These are phyloP conservation scores for Apteryx owenii DNA, from an alignment of 2,113 vertebrate genomes.

Conservation along the genomic window DNA sequence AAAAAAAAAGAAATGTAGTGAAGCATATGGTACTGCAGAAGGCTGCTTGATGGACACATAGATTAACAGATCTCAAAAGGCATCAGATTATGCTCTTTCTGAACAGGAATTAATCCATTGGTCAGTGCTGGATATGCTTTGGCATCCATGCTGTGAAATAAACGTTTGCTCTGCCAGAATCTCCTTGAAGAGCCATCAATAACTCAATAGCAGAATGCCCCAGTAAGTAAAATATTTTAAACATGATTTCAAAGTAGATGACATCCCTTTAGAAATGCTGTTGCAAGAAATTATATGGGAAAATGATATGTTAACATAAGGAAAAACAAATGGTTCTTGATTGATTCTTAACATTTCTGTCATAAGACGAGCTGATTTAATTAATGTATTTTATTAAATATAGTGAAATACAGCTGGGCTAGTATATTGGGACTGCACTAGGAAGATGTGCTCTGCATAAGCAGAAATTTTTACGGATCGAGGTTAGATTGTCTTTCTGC, in stretches of 20 bases:
- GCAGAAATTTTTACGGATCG: constrained; percentile 37
- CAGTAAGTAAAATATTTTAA: background rate
- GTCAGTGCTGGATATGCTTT: background rate
- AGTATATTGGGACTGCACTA: background rate
- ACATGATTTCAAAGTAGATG: background rate
- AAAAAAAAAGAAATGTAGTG: background rate
- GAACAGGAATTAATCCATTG: background rate
- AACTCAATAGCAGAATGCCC: background rate
- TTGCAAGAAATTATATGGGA: background rate
- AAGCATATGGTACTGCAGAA: background rate
- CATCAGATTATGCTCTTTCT: background rate
- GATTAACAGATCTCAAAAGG: background rate
- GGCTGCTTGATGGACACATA: background rate
- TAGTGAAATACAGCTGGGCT: background rate
- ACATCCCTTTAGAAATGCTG: background rate
- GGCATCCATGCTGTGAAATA: background rate
- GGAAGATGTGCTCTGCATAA: constrained; percentile 29
- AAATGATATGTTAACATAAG: background rate
- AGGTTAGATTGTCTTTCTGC: constrained; percentile 62
- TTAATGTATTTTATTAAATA: background rate
- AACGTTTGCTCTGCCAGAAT: background rate
- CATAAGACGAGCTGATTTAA: background rate
- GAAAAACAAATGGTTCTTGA: background rate
- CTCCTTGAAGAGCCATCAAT: background rate
- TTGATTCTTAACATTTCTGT: background rate